Conservation (phyloP, 2,797 vertebrate genomes). For the Cygnus olor region DNA sequence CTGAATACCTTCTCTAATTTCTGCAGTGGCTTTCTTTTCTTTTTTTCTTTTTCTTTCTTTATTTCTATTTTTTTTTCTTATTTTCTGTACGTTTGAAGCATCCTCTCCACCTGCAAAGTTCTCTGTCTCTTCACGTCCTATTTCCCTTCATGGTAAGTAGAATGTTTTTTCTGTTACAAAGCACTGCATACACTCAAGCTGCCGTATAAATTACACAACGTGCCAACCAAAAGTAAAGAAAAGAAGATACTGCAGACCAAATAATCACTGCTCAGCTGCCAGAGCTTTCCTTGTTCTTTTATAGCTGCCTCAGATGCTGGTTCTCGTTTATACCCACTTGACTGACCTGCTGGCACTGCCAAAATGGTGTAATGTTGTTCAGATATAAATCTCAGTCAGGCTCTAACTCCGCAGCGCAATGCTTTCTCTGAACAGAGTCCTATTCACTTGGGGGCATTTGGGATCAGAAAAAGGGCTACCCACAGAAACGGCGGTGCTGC, state of each 20-base stretch:
- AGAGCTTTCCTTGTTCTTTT: conserved; percentile 28
- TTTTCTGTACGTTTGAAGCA: neutral
- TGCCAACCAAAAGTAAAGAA: conserved; percentile 42
- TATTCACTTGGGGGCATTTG: neutral
- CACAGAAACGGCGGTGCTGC: neutral
- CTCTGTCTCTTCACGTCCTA: neutral
- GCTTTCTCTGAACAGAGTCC: neutral
- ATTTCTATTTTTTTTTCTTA: neutral
- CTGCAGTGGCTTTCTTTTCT: neutral
- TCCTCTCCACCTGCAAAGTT: conserved; percentile 35
- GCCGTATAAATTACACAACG: neutral
- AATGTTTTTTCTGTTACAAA: conserved; percentile 50
- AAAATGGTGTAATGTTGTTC: conserved; percentile 18
- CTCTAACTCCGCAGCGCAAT: neutral
- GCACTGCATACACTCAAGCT: conserved; percentile 15
- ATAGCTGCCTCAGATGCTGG: neutral
- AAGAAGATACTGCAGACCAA: conserved; percentile 29
- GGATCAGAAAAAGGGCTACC: rapidly evolving
- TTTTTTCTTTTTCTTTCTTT: too few species aligned
- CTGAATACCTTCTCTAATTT: conserved; percentile 45
- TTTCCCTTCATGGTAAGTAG: conserved; percentile 11
- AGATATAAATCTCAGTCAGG: conserved; percentile 27
- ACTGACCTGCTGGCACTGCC: conserved; percentile 26
- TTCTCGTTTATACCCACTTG: conserved; percentile 12
- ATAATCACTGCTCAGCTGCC: conserved; percentile 26